Base-by-base conservation (phyloP, 2,888 invertebrate species). In the Steinernema hermaphroditum region DNA sequence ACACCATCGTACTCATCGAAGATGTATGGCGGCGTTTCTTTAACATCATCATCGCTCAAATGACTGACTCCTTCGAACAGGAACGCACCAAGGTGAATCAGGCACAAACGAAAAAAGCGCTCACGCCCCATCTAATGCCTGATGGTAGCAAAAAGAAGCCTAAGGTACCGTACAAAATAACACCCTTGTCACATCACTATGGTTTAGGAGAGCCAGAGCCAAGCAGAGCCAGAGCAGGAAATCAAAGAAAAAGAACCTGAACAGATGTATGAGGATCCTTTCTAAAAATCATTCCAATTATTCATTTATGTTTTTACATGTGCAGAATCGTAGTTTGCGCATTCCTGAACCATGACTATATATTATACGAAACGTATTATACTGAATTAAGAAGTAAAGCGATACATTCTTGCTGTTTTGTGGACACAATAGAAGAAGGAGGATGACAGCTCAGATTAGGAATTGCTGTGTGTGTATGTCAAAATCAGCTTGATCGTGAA, bases 251-350 rank as follows among this genome's bases (percentile, higher is more conserved):
- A 62, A 70, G 78, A 80, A 71, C 75, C 73, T 9, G 85, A 84
- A 74, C 79, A 83, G 73, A 78, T 85, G 80, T 83, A 83, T 62
- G 85, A 85, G 71, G 85, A 85, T 74, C 85, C 85, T 16, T 85
- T 85, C 74, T 85, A 76, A 77, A 2, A 32, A 4, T 62, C 16
- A 32, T 12, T 9, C n/a, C 62, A 24, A n/a, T n/a, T n/a, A n/a
- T n/a, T n/a, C n/a, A n/a, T n/a, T n/a, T n/a, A n/a, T n/a, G n/a
- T n/a, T n/a, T n/a, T n/a, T n/a, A n/a, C n/a, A n/a, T n/a, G n/a
- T n/a, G n/a, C n/a, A n/a, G n/a, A n/a, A n/a, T n/a, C n/a, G n/a
- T n/a, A n/a, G n/a, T n/a, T n/a, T n/a, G n/a, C n/a, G n/a, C n/a
- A n/a, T n/a, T n/a, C n/a, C n/a, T n/a, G n/a, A n/a, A n/a, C n/a